Evolutionary conservation across 2,797 vertebrate genomes (phyloP).

Genomic region (Pseudochromis fuscus): DNA sequence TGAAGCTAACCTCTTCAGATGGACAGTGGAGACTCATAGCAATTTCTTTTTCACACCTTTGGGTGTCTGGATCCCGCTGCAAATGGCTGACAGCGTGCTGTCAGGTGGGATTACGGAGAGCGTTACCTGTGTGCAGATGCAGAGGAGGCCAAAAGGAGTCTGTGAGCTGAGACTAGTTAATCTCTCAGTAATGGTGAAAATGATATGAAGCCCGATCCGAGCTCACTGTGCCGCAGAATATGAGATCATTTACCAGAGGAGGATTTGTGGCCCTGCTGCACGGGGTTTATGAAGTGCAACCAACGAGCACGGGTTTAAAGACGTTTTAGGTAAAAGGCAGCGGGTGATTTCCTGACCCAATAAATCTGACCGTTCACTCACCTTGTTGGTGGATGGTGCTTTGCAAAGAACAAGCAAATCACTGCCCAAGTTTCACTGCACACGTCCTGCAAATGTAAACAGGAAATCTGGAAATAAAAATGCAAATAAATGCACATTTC

Average conservation of each 20-base stretch:
- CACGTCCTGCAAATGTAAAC: conserved; percentile 10
- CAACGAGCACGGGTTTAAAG: conserved; percentile 9
- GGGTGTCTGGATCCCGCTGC: conserved; percentile 58
- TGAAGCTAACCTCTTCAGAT: conserved; percentile 54
- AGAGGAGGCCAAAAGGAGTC: conserved; percentile 44
- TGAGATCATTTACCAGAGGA: conserved; percentile 55
- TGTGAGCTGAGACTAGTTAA: conserved; percentile 60
- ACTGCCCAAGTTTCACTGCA: no score
- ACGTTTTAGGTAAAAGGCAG: conserved; percentile 10
- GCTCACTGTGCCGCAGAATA: conserved; percentile 53
- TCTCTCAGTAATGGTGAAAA: conserved; percentile 62
- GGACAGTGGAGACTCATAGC: conserved; percentile 50
- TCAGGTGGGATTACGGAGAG: conserved; percentile 67
- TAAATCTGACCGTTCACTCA: background rate
- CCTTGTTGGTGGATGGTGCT: background rate
- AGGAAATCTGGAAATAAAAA: background rate
- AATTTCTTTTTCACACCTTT: conserved; percentile 68
- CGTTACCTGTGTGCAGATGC: conserved; percentile 47
- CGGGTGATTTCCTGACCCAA: background rate
- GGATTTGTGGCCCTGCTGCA: conserved; percentile 36
- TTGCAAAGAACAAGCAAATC: no score
- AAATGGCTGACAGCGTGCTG: conserved; percentile 73
- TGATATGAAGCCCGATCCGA: conserved; percentile 51
- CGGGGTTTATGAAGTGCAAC: conserved; percentile 32
- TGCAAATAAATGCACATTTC: background rate